Evolutionary conservation across 2,113 vertebrate genomes (phyloP), one percentile per base, ranked within the genome.

Genomic region (Cynocephalus volans): DNA sequence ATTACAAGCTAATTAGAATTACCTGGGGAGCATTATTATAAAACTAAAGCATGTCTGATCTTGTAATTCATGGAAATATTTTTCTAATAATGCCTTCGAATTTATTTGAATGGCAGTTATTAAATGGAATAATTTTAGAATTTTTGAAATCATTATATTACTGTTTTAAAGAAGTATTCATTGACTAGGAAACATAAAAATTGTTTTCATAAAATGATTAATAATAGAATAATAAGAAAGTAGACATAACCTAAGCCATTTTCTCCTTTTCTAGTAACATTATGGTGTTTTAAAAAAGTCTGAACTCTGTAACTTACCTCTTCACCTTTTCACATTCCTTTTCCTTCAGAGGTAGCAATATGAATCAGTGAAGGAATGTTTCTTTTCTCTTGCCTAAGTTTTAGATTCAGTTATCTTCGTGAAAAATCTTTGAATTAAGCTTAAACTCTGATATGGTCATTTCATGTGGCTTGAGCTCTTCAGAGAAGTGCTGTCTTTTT

Each of bases 11-110:
- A 82, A 88, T 96, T 95, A 93, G 45, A 85, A 52, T 23, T 93
- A 81, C 70, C 31, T 48, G 21, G 56, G 7, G 36, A 88, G 3
- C 52, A 3, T 93, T 82, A 75, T 23, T 90, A 70, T 26, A 88
- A 28, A 86, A 7, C 13, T 85, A 88, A 88, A 73, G 31, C 88
- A 88, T 41, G 17, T 64, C 33, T 92, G 69, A 79, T 28, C 36
- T 56, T 96, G 24, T 48, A 94, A 93, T 93, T 93, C 70, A 82
- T 86, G 12, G 11, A 86, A 90, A 89, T 90, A 72, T 91, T 82
- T 97, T 94, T 89, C 67, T 90, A 95, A 77, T 64, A 93, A 75
- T 92, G 50, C n/a, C 69, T 90, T 87, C 48, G 94, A 81, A 76
- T 81, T 77, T 96, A 93, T 76, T 92, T 95, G 58, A 95, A 45